Evolutionary conservation across 2,888 invertebrate genomes (phyloP).

Genomic region (Pteria penguin): DNA sequence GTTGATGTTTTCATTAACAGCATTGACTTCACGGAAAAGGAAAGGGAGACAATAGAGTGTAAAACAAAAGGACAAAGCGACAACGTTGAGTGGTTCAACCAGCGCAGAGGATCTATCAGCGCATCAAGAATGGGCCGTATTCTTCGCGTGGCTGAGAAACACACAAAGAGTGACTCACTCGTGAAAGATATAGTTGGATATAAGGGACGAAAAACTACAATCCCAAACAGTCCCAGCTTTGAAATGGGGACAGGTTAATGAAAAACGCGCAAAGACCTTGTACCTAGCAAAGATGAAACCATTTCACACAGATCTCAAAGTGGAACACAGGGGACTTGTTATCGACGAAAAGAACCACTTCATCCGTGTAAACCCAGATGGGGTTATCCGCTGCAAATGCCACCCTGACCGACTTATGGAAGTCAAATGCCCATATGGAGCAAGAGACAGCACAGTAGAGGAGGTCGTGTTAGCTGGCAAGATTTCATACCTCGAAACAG

Average conservation of each 20-base stretch:
- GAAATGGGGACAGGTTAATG: constrained; percentile 28
- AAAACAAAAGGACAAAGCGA: constrained; percentile 4
- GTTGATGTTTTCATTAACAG: no score
- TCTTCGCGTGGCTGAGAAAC: neutral
- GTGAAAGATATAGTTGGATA: neutral
- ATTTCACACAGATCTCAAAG: neutral
- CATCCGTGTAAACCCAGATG: constrained; percentile 33
- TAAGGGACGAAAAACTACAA: neutral
- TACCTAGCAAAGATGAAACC: neutral
- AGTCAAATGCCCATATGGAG: constrained; percentile 31
- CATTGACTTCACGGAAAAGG: no score
- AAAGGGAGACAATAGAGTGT: neutral
- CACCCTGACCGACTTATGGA: constrained; percentile 23
- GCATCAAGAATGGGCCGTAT: neutral
- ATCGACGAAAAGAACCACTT: constrained; percentile 10
- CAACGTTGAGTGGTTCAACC: constrained; percentile 28
- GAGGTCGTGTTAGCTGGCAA: constrained; percentile 2
- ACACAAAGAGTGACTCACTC: neutral
- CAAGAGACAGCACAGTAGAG: constrained; percentile 7
- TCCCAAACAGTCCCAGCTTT: constrained; percentile 13
- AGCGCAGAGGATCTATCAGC: constrained; percentile 25
- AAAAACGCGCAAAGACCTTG: constrained; percentile 8
- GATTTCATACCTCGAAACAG: constrained; percentile 10
- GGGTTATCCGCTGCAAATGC: constrained; percentile 26
- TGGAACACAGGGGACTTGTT: constrained; percentile 23